Percentiles rank a stretch among this genome's conserved stretches.
Conservation (phyloP, 2,888 invertebrate genomes). For the Metacarcinus magister region DNA sequence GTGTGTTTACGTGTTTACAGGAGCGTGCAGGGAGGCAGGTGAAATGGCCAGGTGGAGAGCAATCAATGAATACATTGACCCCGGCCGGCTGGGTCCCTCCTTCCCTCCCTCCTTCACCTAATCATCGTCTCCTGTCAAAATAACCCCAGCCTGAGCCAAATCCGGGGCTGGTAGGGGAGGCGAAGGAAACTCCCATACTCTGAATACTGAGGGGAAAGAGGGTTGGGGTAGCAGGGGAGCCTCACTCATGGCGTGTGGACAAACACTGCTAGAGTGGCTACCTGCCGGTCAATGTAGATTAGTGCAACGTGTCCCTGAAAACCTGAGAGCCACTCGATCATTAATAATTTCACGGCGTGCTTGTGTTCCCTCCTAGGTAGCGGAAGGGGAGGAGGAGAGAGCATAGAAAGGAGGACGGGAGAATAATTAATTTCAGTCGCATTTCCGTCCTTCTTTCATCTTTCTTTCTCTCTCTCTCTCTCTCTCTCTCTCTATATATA, state of each 20-base stretch:
- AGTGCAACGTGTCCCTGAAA: background rate
- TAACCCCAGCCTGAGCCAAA: background rate
- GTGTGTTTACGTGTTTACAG: constrained; percentile 41
- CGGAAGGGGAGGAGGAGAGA: background rate
- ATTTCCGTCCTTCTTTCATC: background rate
- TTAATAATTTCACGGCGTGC: background rate
- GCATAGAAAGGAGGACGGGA: background rate
- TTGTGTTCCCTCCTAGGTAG: background rate
- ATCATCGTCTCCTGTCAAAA: constrained; percentile 30
- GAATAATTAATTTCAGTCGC: background rate
- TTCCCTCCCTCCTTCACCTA: constrained; percentile 2
- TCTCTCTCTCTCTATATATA: no score
- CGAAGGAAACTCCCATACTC: background rate
- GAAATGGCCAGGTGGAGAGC: constrained; percentile 41
- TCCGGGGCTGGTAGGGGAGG: background rate
- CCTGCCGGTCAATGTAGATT: background rate
- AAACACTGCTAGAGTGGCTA: background rate
- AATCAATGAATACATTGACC: constrained; percentile 8
- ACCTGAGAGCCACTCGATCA: background rate
- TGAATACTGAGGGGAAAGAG: background rate
- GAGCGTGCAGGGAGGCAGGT: constrained; percentile 30
- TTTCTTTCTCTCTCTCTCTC: no score
- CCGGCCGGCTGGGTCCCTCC: background rate
- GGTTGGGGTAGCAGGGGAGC: no score
- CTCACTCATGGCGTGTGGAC: background rate